A percentile compares a stretch with the other conserved stretches of the same genome.
Conservation (phyloP, 2,113 vertebrate genomes). For the Pampusana beccarii region DNA sequence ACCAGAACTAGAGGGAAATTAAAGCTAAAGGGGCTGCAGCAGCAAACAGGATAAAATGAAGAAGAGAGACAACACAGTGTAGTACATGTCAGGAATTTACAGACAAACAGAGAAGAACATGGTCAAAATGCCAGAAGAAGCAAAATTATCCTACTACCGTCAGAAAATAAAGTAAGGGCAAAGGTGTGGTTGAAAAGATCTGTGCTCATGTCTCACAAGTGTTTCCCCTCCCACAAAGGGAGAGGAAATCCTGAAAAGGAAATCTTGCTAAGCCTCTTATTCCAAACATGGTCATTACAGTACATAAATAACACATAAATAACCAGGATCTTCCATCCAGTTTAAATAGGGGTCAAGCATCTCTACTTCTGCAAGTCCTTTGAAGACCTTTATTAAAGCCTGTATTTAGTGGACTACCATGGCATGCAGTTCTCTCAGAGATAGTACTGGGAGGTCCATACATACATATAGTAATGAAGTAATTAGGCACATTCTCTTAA, state of each 20-base stretch:
- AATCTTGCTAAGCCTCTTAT: not conserved
- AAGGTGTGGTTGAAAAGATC: not conserved
- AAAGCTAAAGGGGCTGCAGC: not conserved
- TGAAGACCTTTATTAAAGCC: not conserved
- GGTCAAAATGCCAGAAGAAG: not conserved
- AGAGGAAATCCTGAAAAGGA: not conserved
- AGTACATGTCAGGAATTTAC: not conserved
- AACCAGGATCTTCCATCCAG: not conserved
- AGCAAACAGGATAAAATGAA: not conserved
- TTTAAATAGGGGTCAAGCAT: not conserved
- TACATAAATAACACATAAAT: not conserved
- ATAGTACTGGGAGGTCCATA: not conserved
- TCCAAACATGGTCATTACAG: not conserved
- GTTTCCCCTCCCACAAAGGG: accelerated
- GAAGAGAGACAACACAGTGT: not conserved
- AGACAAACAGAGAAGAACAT: not conserved
- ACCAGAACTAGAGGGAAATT: not conserved
- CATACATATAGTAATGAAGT: not conserved
- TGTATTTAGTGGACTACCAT: not conserved
- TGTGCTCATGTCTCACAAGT: not conserved
- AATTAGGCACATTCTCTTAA: not conserved
- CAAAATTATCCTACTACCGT: not conserved
- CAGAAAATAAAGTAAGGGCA: not conserved
- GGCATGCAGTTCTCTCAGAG: not conserved
- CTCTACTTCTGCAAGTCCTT: not conserved